phyloP scores from a whole-genome alignment of 1,140 invertebrate species.

The Aphidius gifuensis region DNA sequence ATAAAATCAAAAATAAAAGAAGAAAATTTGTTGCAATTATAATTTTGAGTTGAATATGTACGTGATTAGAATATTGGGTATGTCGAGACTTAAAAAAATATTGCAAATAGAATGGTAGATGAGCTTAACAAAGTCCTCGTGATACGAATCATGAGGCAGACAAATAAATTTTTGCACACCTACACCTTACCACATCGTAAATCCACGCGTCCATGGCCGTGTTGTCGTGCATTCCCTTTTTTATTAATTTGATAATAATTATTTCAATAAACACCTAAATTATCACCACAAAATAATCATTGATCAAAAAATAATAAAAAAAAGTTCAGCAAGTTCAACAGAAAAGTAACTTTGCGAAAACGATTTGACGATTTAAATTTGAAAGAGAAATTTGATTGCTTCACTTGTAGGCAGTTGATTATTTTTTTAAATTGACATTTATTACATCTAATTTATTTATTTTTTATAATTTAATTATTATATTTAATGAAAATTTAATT shows the following conservation, averaged over 20 bases:
- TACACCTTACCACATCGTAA: conserved; percentile 47
- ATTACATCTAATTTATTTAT: too few species aligned
- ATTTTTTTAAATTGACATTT: background rate
- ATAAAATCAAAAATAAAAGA: too few species aligned
- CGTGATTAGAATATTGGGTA: too few species aligned
- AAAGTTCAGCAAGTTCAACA: too few species aligned
- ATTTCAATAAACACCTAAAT: background rate
- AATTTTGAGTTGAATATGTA: too few species aligned
- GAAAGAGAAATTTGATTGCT: conserved; percentile 1
- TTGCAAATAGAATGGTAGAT: background rate
- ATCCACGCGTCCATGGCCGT: conserved; percentile 52
- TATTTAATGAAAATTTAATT: background rate
- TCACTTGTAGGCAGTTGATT: background rate
- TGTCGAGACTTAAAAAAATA: background rate
- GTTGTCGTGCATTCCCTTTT: conserved; percentile 37
- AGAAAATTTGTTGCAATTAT: too few species aligned
- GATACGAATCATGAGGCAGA: background rate
- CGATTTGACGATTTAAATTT: too few species aligned
- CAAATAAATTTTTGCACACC: background rate
- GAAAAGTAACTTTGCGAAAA: too few species aligned
- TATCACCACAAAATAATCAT: background rate
- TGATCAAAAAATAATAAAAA: background rate
- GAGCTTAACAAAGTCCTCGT: background rate
- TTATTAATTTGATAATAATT: background rate
- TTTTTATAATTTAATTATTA: too few species aligned